These are phyloP conservation scores for Oreotrochilus melanogaster DNA, from an alignment of 2,113 vertebrate species.

Conservation along the genomic window DNA sequence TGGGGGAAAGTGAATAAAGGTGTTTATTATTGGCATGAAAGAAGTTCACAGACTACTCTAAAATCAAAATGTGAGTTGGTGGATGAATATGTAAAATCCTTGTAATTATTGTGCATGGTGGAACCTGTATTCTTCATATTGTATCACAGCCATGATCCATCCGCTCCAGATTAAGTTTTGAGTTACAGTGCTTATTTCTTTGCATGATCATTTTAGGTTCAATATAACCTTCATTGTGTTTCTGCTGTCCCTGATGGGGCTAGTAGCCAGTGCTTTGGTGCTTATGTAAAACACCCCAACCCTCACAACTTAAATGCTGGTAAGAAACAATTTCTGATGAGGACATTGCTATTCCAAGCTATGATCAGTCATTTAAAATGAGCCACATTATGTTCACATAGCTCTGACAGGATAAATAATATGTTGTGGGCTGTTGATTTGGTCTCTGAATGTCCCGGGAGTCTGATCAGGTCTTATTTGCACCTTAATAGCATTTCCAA, in stretches of 20 bases:
- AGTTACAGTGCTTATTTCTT: not conserved
- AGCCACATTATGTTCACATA: not conserved
- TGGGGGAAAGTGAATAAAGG: not conserved
- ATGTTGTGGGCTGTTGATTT: not conserved
- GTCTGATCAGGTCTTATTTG: not conserved
- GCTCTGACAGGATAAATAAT: not conserved
- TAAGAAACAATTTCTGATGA: not conserved
- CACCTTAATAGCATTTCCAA: not conserved
- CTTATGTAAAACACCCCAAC: not conserved
- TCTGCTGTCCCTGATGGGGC: not conserved
- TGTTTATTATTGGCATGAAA: not conserved
- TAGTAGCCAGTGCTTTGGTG: not conserved
- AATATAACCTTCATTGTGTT: not conserved
- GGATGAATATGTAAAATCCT: not conserved
- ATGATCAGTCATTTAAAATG: not conserved
- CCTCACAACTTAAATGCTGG: not conserved
- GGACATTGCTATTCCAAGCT: not conserved
- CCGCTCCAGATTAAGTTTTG: not conserved
- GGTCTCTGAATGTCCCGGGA: not conserved
- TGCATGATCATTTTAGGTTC: not conserved
- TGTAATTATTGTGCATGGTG: not conserved
- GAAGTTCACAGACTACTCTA: not conserved
- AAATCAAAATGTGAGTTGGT: not conserved
- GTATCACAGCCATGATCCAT: not conserved
- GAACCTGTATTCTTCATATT: not conserved